Evolutionary conservation across 2,113 vertebrate genomes (phyloP).

Genomic region (Rhombomys opimus): DNA sequence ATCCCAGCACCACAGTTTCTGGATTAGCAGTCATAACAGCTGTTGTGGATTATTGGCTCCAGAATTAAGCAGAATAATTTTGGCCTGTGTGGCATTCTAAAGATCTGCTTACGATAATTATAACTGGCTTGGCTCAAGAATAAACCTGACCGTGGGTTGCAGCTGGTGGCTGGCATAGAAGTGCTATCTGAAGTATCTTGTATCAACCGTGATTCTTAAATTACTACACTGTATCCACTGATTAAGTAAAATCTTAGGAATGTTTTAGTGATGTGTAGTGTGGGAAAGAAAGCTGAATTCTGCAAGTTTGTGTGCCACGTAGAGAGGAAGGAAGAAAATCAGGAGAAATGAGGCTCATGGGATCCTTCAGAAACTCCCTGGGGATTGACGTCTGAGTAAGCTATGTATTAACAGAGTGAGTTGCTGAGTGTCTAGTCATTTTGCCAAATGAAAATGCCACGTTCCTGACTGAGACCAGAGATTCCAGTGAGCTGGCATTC

Average conservation of each 20-base stretch:
- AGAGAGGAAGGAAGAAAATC: not conserved
- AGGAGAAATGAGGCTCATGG: not conserved
- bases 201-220: conserved; percentile 30
- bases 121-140: not conserved
- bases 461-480: not conserved
- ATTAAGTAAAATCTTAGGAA: not conserved
- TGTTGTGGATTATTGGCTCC: conserved; percentile 23
- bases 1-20: not conserved
- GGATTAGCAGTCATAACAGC: not conserved
- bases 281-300: conserved; percentile 11
- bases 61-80: conserved; percentile 60
- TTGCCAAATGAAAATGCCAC: not conserved
- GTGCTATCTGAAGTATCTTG: not conserved
- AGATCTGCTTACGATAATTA: conserved; percentile 49
- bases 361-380: not conserved
- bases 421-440: not conserved
- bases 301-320: not conserved
- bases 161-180: not conserved
- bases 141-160: not conserved
- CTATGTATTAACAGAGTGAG: not conserved
- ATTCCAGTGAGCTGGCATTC: not conserved
- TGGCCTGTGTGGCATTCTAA: not conserved
- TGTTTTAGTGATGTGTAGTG: not conserved
- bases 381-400: not conserved
- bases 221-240: not conserved